Evolutionary conservation across 1,140 invertebrate species (phyloP).

Genomic region (honey bee (Apis mellifera)): Amel_HAv3.1 CM009939.2:2625001-2625500

Average conservation of each 20-base stretch:
- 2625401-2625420: not conserved
- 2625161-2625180: not conserved
- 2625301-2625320: not conserved
- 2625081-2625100: not conserved
- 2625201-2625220: too few species aligned
- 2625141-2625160: too few species aligned
- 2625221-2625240: not conserved
- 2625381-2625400: conserved; percentile 34
- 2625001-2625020: not conserved
- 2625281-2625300: not conserved
- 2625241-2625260: not conserved
- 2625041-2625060: not conserved
- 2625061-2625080: not conserved
- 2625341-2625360: conserved; percentile 4
- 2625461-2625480: not conserved
- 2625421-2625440: not conserved
- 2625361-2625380: conserved; percentile 23
- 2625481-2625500: not conserved
- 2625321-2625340: not conserved
- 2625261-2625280: not conserved
- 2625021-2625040: not conserved
- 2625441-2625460: not conserved
- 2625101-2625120: not conserved
- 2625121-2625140: too few species aligned
- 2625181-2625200: too few species aligned